Conservation (phyloP, 2,888 invertebrate genomes). For the Limnephilus auricula region DNA sequence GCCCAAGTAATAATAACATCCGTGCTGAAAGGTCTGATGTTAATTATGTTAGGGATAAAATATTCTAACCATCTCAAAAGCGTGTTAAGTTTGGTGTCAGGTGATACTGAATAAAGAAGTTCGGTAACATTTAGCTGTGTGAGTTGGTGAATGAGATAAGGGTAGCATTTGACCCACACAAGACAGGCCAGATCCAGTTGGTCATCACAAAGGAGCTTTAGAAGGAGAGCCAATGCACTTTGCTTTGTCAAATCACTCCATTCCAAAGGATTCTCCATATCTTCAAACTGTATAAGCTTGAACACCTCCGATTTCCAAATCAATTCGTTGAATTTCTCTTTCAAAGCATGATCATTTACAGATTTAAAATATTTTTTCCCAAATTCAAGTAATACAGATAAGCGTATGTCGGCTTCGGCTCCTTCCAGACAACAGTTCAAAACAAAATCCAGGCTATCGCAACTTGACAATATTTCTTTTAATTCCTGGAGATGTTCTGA, state of each 20-base stretch:
- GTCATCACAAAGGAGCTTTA: conserved; percentile 55
- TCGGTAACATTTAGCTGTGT: conserved; percentile 53
- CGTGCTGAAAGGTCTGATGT: conserved; percentile 74
- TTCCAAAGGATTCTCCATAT: conserved; percentile 29
- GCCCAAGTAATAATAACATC: conserved; percentile 76
- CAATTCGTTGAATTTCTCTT: conserved; percentile 57
- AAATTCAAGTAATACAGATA: conserved; percentile 56
- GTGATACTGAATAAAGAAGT: conserved; percentile 71
- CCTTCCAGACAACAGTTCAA: conserved; percentile 61
- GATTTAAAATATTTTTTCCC: conserved; percentile 55
- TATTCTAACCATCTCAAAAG: conserved; percentile 75
- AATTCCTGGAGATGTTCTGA: conserved; percentile 59
- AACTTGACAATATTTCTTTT: conserved; percentile 58
- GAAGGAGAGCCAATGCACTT: conserved; percentile 54
- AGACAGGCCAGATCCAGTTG: conserved; percentile 61
- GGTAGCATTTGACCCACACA: conserved; percentile 64
- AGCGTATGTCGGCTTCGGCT: conserved; percentile 55
- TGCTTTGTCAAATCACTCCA: conserved; percentile 60
- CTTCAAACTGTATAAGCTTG: conserved; percentile 57
- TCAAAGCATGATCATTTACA: conserved; percentile 46
- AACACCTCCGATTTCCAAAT: conserved; percentile 62
- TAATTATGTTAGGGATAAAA: conserved; percentile 73
- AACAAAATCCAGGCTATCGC: conserved; percentile 60
- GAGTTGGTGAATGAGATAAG: conserved; percentile 51
- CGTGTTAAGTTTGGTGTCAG: conserved; percentile 74